Evolutionary conservation across 2,888 invertebrate species (phyloP).

Genomic region (Watsonalla cultraria): DNA sequence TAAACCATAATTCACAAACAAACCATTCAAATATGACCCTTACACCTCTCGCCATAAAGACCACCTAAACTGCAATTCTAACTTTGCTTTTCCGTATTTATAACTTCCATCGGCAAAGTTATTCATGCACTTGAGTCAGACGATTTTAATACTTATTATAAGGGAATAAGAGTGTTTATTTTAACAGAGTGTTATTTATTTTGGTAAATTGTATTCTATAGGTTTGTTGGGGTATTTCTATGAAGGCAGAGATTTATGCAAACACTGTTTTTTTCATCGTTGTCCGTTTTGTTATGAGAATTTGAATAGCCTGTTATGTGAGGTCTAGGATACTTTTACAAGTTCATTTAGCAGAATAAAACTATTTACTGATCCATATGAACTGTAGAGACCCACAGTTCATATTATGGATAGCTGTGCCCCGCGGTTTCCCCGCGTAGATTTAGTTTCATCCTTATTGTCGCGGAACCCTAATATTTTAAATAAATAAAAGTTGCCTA

Average conservation of each 20-base stretch:
- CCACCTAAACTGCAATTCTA: slow-evolving; percentile 17
- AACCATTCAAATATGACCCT: slow-evolving; percentile 15
- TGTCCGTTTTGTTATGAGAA: slow-evolving; percentile 11
- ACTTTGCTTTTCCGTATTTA: slow-evolving; percentile 33
- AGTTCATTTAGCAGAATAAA: not conserved
- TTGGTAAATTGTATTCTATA: slow-evolving; percentile 28
- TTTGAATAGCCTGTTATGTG: not conserved
- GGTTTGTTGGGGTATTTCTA: slow-evolving; percentile 32
- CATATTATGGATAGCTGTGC: too few relatives aligned
- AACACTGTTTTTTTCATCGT: slow-evolving; percentile 22
- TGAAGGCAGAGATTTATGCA: slow-evolving; percentile 32
- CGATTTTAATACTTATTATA: slow-evolving; percentile 3
- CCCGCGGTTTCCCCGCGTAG: too few relatives aligned
- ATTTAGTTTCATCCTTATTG: too few relatives aligned
- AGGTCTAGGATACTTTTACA: not conserved
- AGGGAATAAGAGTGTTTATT: slow-evolving; percentile 5
- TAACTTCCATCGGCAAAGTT: slow-evolving; percentile 25
- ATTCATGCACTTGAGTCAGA: slow-evolving; percentile 6
- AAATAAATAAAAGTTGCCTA: too few relatives aligned
- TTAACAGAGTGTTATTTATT: not conserved
- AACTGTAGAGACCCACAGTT: too few relatives aligned
- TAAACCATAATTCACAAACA: slow-evolving; percentile 6
- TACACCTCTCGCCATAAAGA: slow-evolving; percentile 14
- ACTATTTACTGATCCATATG: not conserved
- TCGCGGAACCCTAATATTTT: too few relatives aligned